These are phyloP conservation scores for Nematolebias whitei DNA, from an alignment of 2,113 vertebrate species.

Conservation along the genomic window DNA sequence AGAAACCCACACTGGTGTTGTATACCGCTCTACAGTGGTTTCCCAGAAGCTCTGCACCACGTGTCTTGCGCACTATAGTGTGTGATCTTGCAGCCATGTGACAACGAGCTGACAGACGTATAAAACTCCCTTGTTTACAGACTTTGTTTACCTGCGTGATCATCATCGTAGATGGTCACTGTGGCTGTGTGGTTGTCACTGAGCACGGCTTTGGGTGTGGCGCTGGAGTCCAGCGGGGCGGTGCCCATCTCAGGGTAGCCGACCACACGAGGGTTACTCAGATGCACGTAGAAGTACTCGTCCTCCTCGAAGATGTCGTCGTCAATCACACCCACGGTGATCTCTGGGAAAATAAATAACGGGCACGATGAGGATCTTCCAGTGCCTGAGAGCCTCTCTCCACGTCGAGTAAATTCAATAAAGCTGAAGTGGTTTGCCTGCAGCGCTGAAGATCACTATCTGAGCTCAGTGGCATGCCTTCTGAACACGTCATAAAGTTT, in stretches of 20 bases:
- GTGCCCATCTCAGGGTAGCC: slow-evolving; percentile 64
- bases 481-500: slow-evolving; percentile 18
- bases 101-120: no score
- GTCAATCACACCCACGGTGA: slow-evolving; percentile 74
- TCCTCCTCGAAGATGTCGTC: slow-evolving; percentile 78
- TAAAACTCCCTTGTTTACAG: no score
- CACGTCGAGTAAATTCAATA: background rate
- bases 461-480: slow-evolving; percentile 22
- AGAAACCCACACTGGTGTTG: no score
- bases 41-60: no score
- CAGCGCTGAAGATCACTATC: background rate
- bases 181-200: slow-evolving; percentile 73
- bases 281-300: slow-evolving; percentile 77
- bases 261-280: slow-evolving; percentile 71
- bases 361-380: background rate
- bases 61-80: no score
- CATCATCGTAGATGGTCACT: slow-evolving; percentile 76
- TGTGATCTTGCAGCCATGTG: no score
- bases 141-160: slow-evolving; percentile 62
- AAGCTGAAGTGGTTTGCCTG: background rate
- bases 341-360: slow-evolving; percentile 47
- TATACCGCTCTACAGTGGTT: no score
- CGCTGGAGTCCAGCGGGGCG: slow-evolving; percentile 51
- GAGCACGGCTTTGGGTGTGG: slow-evolving; percentile 66
- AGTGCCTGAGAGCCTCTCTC: background rate